Evolutionary conservation across 1,140 invertebrate species (phyloP).

Genomic region (Drepana arcuata): DNA sequence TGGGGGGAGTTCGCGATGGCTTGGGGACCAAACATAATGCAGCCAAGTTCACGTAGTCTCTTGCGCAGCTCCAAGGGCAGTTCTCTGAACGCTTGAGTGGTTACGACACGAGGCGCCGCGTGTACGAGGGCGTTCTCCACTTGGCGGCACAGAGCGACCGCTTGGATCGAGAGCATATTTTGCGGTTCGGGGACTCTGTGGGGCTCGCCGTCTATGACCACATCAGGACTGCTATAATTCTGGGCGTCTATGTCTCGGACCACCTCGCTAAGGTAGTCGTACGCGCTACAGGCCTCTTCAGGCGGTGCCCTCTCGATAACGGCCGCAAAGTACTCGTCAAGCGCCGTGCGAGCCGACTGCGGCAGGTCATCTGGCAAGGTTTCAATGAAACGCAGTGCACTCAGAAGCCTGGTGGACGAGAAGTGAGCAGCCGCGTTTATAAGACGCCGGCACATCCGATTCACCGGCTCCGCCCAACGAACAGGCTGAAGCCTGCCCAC

Average conservation of each 20-base stretch:
- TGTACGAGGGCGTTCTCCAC: conserved; percentile 41
- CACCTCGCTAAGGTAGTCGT: conserved; percentile 32
- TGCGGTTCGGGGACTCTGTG: conserved; percentile 10
- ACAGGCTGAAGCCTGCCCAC: too few species aligned
- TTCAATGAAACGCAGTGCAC: conserved; percentile 4
- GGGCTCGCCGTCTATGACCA: conserved; percentile 25
- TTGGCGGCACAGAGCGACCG: conserved; percentile 34
- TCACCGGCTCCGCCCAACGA: conserved; percentile 43
- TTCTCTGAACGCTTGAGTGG: conserved; percentile 44
- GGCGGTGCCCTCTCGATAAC: conserved; percentile 50
- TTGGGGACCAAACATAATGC: conserved; percentile 44
- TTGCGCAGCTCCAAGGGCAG: conserved; percentile 36
- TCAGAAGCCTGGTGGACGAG: conserved; percentile 31
- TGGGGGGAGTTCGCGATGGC: too few species aligned
- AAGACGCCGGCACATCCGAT: conserved; percentile 38
- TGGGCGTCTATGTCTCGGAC: conserved; percentile 27
- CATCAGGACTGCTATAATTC: conserved; percentile 28
- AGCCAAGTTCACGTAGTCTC: conserved; percentile 45
- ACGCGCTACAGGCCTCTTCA: conserved; percentile 37
- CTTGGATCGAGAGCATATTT: conserved; percentile 24
- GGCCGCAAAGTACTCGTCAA: conserved; percentile 41
- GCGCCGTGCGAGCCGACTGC: conserved; percentile 25
- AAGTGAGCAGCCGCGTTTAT: conserved; percentile 45
- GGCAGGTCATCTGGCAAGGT: conserved; percentile 19
- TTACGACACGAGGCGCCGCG: conserved; percentile 34